Evolutionary conservation across 1,140 invertebrate species (phyloP).

Genomic region (Drosophila trapezifrons): DNA sequence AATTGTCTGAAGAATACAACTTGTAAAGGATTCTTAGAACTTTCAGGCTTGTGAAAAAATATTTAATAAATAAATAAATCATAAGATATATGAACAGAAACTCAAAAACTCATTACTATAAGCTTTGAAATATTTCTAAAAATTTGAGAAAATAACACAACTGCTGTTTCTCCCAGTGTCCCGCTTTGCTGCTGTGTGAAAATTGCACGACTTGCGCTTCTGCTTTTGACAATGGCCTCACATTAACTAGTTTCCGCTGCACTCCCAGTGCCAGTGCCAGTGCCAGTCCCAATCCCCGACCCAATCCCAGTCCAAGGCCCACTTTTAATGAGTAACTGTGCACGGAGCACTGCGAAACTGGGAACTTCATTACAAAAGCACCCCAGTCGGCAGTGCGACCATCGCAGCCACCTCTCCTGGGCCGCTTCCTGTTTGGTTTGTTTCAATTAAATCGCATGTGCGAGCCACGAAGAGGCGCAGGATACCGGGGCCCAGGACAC

Average conservation of each 20-base stretch:
- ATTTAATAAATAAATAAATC: not conserved
- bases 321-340: constrained; percentile 75
- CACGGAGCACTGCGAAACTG: constrained; percentile 53
- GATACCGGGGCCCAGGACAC: constrained; percentile 29
- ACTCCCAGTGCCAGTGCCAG: constrained; percentile 49
- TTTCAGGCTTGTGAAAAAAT: too few species aligned
- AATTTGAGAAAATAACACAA: fast-evolving
- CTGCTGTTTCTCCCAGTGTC: constrained; percentile 1
- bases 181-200: constrained; percentile 65
- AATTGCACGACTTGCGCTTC: constrained; percentile 82
- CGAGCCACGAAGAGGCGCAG: constrained; percentile 43
- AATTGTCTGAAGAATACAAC: too few species aligned
- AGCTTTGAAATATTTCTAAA: not conserved
- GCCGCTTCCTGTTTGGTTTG: constrained; percentile 78
- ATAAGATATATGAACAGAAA: not conserved
- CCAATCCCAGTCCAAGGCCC: constrained; percentile 37
- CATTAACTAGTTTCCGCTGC: constrained; percentile 82
- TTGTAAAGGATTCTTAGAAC: too few species aligned
- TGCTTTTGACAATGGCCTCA: constrained; percentile 81
- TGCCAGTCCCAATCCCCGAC: constrained; percentile 2
- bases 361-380: constrained; percentile 79
- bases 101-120: not conserved
- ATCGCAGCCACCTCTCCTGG: constrained; percentile 9
- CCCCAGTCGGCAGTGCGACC: constrained; percentile 58
- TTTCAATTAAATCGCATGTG: constrained; percentile 83